Conservation (phyloP, 2,888 invertebrate species). For the Lissocephala sabroskyi region DNA sequence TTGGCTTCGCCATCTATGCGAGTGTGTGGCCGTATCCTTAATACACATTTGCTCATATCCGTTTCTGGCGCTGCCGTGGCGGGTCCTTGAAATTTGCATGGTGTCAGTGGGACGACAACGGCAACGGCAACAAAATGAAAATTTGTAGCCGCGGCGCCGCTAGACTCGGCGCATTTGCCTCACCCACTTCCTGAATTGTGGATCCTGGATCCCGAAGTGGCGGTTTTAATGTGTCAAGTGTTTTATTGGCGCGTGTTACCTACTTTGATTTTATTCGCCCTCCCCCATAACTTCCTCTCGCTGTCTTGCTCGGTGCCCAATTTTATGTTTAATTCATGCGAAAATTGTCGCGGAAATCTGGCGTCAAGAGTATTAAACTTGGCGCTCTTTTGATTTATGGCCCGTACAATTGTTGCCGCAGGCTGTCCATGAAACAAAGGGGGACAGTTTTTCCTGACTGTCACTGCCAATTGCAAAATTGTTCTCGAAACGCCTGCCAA, state of each 20-base stretch:
- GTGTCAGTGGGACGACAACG: too few relatives aligned
- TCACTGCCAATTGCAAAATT: conserved; percentile 51
- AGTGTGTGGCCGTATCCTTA: conserved; percentile 46
- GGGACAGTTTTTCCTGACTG: conserved; percentile 23
- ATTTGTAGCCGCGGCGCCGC: conserved; percentile 43
- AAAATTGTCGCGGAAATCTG: conserved; percentile 62
- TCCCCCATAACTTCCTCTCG: background rate
- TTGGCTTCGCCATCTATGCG: too few relatives aligned
- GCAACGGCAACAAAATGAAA: conserved; percentile 49
- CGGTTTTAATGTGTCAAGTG: conserved; percentile 61
- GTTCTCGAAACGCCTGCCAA: too few relatives aligned
- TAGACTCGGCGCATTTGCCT: background rate
- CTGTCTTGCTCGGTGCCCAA: conserved; percentile 18
- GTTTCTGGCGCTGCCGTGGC: conserved; percentile 1
- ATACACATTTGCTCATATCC: conserved; percentile 25
- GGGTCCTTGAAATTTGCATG: conserved; percentile 58
- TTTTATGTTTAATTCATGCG: conserved; percentile 63
- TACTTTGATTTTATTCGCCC: conserved; percentile 61
- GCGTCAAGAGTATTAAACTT: conserved; percentile 60
- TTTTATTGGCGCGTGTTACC: conserved; percentile 63
- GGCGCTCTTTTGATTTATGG: conserved; percentile 58
- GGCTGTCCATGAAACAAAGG: conserved; percentile 10
- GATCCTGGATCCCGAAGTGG: conserved; percentile 1
- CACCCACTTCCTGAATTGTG: background rate
- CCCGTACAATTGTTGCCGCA: conserved; percentile 47